Base-by-base conservation (phyloP, 2,888 invertebrate species). In the Bruchidius siliquastri region DNA sequence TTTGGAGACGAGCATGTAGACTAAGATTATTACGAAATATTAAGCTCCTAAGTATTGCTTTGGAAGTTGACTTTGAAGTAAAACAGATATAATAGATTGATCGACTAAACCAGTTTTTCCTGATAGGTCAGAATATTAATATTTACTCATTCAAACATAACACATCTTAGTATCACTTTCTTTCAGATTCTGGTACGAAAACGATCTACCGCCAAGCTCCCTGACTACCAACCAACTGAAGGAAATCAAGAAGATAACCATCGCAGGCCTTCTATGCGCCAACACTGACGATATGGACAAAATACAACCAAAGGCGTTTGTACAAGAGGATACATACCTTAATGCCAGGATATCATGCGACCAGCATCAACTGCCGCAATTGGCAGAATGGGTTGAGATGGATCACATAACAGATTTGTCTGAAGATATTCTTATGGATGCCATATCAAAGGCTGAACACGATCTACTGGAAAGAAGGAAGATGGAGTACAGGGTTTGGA, bases 151-250 rank as follows among this genome's bases (percentile, higher is more conserved):
- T 8, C 3, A 26, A 26, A 8, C 26, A n/a, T n/a, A n/a, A n/a
- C n/a, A n/a, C n/a, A n/a, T n/a, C n/a, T n/a, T n/a, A n/a, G n/a
- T n/a, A n/a, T n/a, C n/a, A n/a, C 8, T 26, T 26, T 8, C 26
- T 26, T 8, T 4, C 49, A 49, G 49, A 49, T 97, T 96, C 85
- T 98, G 97, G 96, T 97, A 96, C 83, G 97, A 98, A 86, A 97
- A 97, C 84, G 96, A 97, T 83, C 89, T 96, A 70, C 96, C 96
- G 0, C 96, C 96, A 0, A 95, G 96, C 20, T 93, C 96, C 0
- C 90, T 96, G 76, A 90, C 89, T 0, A 88, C 91, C 75, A 92
- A 92, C 71, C 96, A 96, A 84, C 87, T 97, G 13, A 91, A 91
- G 73, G 95, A 96, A 78, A 91, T 97, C 71, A 90, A 94, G 70